phyloP scores from a whole-genome alignment of 2,113 vertebrate species.

The Peromyscus polionotus region DNA sequence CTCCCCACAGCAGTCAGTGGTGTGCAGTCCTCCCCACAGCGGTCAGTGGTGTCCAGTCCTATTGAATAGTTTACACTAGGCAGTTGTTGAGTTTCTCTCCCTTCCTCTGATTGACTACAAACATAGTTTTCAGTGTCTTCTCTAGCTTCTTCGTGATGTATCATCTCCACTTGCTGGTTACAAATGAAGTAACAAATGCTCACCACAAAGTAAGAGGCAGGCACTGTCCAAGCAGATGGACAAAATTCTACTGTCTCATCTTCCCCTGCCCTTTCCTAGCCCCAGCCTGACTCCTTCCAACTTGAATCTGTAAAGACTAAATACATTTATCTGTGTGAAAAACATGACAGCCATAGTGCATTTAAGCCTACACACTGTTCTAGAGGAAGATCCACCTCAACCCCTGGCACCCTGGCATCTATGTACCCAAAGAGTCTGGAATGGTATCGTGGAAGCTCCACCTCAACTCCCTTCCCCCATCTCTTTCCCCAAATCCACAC shows the following conservation, averaged over 20 bases:
- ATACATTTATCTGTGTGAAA: neutral
- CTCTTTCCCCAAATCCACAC: too few relatives aligned
- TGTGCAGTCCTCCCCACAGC: neutral
- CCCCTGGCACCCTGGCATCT: too few relatives aligned
- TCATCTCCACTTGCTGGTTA: neutral
- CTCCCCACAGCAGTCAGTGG: too few relatives aligned
- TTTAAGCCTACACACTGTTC: neutral
- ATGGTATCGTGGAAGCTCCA: too few relatives aligned
- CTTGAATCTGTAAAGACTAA: neutral
- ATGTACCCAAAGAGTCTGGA: too few relatives aligned
- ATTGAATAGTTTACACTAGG: neutral
- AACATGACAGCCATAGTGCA: neutral
- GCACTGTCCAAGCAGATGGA: neutral
- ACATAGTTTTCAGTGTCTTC: neutral
- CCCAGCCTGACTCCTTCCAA: neutral
- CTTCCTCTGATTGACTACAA: constrained; percentile 6
- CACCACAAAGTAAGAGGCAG: neutral
- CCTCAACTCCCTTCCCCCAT: too few relatives aligned
- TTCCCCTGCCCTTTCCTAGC: neutral
- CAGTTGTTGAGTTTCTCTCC: neutral
- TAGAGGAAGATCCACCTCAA: too few relatives aligned
- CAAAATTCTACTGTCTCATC: neutral
- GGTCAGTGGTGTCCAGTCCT: neutral
- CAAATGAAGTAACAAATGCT: neutral
- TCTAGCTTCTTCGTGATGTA: neutral